These are phyloP conservation scores for Papilio aristodemus DNA, from an alignment of 1,140 invertebrate species.

Conservation along the genomic window DNA sequence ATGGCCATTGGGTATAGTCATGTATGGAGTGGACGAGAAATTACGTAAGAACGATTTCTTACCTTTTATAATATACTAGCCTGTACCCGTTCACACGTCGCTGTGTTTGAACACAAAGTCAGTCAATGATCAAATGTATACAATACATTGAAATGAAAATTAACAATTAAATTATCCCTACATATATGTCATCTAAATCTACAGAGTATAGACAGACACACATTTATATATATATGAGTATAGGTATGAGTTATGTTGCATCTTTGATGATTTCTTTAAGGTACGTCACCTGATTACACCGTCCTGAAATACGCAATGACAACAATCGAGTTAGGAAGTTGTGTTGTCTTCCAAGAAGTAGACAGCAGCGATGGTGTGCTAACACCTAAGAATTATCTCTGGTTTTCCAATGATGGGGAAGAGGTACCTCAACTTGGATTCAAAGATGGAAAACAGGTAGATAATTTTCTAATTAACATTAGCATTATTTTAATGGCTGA, in stretches of 20 bases:
- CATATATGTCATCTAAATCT: no score
- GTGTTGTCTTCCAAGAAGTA: slow-evolving; percentile 53
- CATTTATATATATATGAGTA: no score
- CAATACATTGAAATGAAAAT: no score
- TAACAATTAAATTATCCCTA: no score
- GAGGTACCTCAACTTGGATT: slow-evolving; percentile 52
- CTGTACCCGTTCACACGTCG: no score
- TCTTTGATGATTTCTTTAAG: slow-evolving; percentile 39
- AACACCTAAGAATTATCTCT: slow-evolving; percentile 45
- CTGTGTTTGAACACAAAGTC: no score
- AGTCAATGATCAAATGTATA: no score
- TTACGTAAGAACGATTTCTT: no score
- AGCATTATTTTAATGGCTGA: no score
- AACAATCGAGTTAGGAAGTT: slow-evolving; percentile 43
- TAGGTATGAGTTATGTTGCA: no score
- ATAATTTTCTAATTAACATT: no score
- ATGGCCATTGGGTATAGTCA: slow-evolving; percentile 60
- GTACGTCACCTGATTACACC: slow-evolving; percentile 35
- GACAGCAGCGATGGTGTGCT: slow-evolving; percentile 32
- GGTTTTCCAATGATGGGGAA: slow-evolving; percentile 42
- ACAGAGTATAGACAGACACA: no score
- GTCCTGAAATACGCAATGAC: slow-evolving; percentile 48
- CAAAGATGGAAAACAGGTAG: slow-evolving; percentile 49
- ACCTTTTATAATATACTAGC: neutral
- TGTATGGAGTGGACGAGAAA: slow-evolving; percentile 49